These are phyloP conservation scores for Drosophila sturtevanti DNA, from an alignment of 1,140 invertebrate species.

Conservation along the genomic window DNA sequence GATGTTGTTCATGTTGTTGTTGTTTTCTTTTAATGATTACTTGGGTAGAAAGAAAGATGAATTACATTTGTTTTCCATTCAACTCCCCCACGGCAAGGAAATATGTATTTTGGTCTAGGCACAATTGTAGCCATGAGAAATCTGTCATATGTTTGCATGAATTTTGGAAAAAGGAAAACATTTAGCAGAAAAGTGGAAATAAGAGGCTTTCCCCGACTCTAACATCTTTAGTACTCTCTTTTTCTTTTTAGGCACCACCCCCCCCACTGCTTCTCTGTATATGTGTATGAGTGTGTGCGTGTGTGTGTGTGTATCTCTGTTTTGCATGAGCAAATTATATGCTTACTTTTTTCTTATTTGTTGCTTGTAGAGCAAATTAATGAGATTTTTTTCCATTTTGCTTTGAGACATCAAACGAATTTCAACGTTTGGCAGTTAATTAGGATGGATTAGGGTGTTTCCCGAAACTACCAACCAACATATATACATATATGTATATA, in stretches of 20 bases:
- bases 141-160: slow-evolving; percentile 25
- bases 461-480: slow-evolving; percentile 21
- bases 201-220: slow-evolving; percentile 7
- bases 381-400: slow-evolving; percentile 51
- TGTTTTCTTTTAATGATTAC: no score
- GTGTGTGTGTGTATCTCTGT: slow-evolving; percentile 7
- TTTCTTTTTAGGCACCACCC: no score
- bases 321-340: slow-evolving; percentile 47
- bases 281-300: neutral
- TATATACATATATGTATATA: neutral
- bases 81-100: neutral
- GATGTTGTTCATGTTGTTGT: no score
- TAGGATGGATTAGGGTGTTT: slow-evolving; percentile 57
- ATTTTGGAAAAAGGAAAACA: neutral
- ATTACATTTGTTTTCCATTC: slow-evolving; percentile 1
- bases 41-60: neutral
- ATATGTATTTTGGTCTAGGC: neutral
- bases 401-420: slow-evolving; percentile 66
- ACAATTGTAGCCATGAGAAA: slow-evolving; percentile 18
- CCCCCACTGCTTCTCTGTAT: no score
- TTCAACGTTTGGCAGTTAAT: slow-evolving; percentile 49
- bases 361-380: slow-evolving; percentile 52
- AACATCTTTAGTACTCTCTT: neutral
- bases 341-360: slow-evolving; percentile 28
- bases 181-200: slow-evolving; percentile 11